Percentiles rank a stretch among this genome's conserved stretches.
These are phyloP conservation scores for Fregata magnificens DNA, from an alignment of 2,113 vertebrate genomes.

Conservation along the genomic window DNA sequence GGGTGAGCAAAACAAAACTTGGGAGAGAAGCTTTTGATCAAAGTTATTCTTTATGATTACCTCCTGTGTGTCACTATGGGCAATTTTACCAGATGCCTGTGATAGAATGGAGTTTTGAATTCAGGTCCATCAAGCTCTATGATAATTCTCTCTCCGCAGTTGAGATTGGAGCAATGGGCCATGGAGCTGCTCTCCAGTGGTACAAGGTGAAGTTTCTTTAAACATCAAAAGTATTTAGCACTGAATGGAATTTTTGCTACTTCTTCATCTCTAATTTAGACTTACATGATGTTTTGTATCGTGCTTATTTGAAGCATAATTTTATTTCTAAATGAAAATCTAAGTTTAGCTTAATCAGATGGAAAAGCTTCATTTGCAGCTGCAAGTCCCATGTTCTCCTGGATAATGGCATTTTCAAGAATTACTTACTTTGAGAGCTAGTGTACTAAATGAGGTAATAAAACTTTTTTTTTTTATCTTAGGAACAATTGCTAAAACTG, in stretches of 20 bases:
- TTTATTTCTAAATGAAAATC: background rate
- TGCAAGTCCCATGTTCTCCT: background rate
- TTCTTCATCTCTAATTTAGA: background rate
- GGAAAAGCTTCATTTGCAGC: background rate
- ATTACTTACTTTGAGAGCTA: background rate
- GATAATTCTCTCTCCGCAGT: fast-evolving
- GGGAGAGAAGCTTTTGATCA: background rate
- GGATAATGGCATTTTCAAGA: background rate
- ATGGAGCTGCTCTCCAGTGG: background rate
- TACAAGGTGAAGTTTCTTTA: background rate
- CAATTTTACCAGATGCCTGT: background rate
- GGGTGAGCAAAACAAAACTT: background rate
- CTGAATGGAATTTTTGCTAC: background rate
- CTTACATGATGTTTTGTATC: background rate
- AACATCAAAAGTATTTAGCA: background rate
- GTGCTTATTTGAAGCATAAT: background rate
- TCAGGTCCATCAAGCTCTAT: background rate
- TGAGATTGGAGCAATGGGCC: background rate
- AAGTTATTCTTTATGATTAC: background rate
- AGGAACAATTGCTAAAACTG: slow-evolving; percentile 92
- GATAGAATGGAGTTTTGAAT: background rate
- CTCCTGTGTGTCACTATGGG: background rate
- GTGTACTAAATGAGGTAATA: background rate
- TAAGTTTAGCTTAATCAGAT: background rate
- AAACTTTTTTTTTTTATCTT: background rate